Evolutionary conservation across 2,888 invertebrate genomes (phyloP), one percentile per base, ranked within the genome.

Genomic region (Charanyca ferruginea): DNA sequence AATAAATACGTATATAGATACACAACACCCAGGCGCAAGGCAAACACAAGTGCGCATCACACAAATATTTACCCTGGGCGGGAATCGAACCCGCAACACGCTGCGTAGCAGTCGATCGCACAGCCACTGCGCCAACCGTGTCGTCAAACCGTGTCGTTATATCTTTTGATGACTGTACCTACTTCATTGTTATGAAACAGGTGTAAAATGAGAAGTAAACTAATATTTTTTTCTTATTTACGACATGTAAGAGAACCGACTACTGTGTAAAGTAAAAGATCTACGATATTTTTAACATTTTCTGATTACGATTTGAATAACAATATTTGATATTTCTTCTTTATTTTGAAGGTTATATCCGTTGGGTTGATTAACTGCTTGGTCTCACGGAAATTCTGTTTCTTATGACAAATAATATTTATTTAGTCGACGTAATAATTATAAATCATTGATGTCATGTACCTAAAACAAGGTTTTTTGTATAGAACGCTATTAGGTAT

Each of bases 101-200:
- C n/a, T n/a, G n/a, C n/a, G n/a, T n/a, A n/a, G n/a, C n/a, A n/a
- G n/a, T n/a, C n/a, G n/a, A n/a, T n/a, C n/a, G n/a, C n/a, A n/a
- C n/a, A n/a, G n/a, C n/a, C n/a, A n/a, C n/a, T n/a, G n/a, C n/a
- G n/a, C n/a, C n/a, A n/a, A n/a, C n/a, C n/a, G n/a, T n/a, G n/a
- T n/a, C n/a, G n/a, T n/a, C n/a, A n/a, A n/a, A n/a, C n/a, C n/a
- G n/a, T n/a, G n/a, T n/a, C n/a, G n/a, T n/a, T n/a, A n/a, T n/a
- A n/a, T n/a, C n/a, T n/a, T n/a, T n/a, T n/a, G n/a, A n/a, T n/a
- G n/a, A n/a, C n/a, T n/a, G n/a, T n/a, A n/a, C 11, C 87, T 71
- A 87, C 88, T 85, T 80, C 81, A 85, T 90, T 91, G 88, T 89
- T 85, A 79, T 75, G 75, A 73, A 73, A 80, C 73, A 77, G 67